Conservation (phyloP, 2,113 vertebrate genomes). For the Neodontobutis hainanensis region DNA sequence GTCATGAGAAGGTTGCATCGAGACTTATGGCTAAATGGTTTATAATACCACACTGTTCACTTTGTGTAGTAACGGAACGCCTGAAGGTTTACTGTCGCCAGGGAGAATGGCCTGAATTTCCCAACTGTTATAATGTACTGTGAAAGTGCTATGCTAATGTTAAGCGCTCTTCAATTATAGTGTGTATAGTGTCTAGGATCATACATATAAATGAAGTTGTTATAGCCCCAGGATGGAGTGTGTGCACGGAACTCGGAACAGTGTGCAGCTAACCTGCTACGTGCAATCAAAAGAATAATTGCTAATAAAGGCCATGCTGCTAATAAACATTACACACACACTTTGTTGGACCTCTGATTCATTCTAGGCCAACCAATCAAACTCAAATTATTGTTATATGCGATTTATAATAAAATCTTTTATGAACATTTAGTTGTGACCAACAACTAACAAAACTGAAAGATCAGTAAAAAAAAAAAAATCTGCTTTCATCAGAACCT, state of each 20-base stretch:
- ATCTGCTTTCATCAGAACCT: too few species aligned
- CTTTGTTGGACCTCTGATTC: too few species aligned
- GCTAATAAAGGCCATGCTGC: not conserved
- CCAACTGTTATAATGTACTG: not conserved
- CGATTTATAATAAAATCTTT: too few species aligned
- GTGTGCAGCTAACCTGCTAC: not conserved
- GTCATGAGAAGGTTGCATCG: conserved; percentile 45
- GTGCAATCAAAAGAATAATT: not conserved
- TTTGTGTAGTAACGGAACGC: not conserved
- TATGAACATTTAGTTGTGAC: too few species aligned
- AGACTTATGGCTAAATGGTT: conserved; percentile 45
- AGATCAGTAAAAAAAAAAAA: too few species aligned
- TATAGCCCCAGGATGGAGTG: not conserved
- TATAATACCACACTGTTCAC: conserved; percentile 38
- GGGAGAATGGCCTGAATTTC: not conserved
- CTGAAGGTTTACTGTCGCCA: not conserved
- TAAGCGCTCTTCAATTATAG: conserved; percentile 9
- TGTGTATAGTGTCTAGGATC: not conserved
- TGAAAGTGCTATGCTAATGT: conserved; percentile 5
- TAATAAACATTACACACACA: too few species aligned
- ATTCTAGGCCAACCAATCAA: too few species aligned
- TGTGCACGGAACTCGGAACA: not conserved
- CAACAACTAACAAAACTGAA: too few species aligned
- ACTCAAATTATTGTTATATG: too few species aligned
- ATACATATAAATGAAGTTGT: conserved; percentile 7